Evolutionary conservation across 2,113 vertebrate species (phyloP), one percentile per base, ranked within the genome.

Genomic region (Plotosus lineatus): DNA sequence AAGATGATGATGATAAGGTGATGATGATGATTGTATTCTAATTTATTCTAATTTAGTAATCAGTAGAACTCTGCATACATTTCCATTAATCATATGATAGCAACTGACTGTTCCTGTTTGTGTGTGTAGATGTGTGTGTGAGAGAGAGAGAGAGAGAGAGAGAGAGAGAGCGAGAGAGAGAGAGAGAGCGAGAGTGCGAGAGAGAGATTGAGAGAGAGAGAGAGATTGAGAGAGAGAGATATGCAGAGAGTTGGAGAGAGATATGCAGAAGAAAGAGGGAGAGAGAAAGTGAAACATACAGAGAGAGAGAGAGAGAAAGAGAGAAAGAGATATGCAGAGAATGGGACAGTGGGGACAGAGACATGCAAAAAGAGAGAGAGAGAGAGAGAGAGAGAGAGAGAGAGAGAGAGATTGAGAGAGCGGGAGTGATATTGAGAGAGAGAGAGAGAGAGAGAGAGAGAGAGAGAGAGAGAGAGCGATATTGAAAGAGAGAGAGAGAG

Each of bases 401-500:
- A 79, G 80, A 55, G 73, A 91, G 89, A 91, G 91, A 77, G 92
- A 92, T 17, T 92, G 53, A 0, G 88, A 88, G n/a, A 1, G 7
- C n/a, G n/a, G n/a, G n/a, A n/a, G n/a, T n/a, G n/a, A n/a, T n/a
- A n/a, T n/a, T n/a, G 66, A 17, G 66, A 19, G 50, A 31, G 71
- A 6, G 72, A 15, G 72, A 8, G 31, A 10, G 48, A 8, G 85
- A 26, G 33, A 40, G 60, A 71, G 60, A 66, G 55, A 42, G 63
- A 23, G 19, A 44, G 38, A 31, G 56, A 42, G 0, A 4, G 58
- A 75, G 14, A 42, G 51, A 79, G 80, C n/a, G n/a, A n/a, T n/a
- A n/a, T n/a, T n/a, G n/a, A n/a, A n/a, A 55, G 73, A 91, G 89
- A 91, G 91, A 77, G 92, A 92, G 21, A 92, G 53, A 0, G 88